Evolutionary conservation across 2,888 invertebrate genomes (phyloP).

Genomic region (Hirtodrosophila histrioides): DNA sequence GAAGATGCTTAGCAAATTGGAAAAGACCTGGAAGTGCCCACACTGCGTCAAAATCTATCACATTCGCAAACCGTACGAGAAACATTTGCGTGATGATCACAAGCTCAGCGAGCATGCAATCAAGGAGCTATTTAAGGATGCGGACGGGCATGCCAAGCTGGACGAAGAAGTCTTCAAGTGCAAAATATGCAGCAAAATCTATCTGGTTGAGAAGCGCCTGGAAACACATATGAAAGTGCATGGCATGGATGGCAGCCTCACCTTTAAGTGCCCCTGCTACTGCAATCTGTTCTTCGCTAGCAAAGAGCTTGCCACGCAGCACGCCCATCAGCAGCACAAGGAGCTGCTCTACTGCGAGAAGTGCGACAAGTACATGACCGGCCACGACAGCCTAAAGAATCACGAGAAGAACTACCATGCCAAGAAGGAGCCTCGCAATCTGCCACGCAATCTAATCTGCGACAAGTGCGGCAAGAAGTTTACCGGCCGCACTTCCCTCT

Average conservation of each 20-base stretch:
- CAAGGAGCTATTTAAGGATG: conserved; percentile 76
- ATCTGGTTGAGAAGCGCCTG: conserved; percentile 78
- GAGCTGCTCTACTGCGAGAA: conserved; percentile 84
- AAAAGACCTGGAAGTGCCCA: conserved; percentile 80
- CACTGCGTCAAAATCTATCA: conserved; percentile 83
- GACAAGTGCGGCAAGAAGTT: conserved; percentile 84
- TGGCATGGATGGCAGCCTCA: conserved; percentile 81
- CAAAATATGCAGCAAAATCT: conserved; percentile 81
- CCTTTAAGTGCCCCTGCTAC: conserved; percentile 84
- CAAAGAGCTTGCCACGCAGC: conserved; percentile 83
- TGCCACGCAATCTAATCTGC: conserved; percentile 81
- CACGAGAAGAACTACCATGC: conserved; percentile 82
- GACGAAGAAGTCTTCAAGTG: conserved; percentile 81
- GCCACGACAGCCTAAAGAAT: conserved; percentile 84
- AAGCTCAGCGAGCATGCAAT: conserved; percentile 71
- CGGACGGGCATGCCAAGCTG: conserved; percentile 65
- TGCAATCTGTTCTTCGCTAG: conserved; percentile 83
- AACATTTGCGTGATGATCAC: conserved; percentile 82
- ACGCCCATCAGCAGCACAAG: conserved; percentile 83
- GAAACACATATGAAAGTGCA: conserved; percentile 81
- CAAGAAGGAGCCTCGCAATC: conserved; percentile 68
- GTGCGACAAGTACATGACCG: conserved; percentile 84
- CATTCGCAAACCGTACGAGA: conserved; percentile 82
- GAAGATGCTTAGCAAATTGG: conserved; percentile 77
- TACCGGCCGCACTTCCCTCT: conserved; percentile 83